phyloP scores from a whole-genome alignment of 2,797 vertebrate species.

The Enteromius radiatus region DNA sequence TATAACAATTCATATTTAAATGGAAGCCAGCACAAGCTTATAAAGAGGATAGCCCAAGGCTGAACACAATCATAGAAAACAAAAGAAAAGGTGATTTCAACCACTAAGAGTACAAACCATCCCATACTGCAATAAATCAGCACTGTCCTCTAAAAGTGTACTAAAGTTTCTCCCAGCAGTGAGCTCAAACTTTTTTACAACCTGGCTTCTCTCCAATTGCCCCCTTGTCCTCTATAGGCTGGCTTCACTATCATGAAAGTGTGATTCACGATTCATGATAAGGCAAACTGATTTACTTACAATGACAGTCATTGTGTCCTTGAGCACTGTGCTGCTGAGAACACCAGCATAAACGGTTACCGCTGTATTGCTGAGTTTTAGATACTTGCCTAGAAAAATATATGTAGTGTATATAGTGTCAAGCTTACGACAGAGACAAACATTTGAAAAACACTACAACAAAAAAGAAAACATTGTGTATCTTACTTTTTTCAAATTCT shows the following conservation, averaged over 20 bases:
- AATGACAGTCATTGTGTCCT: constrained; percentile 41
- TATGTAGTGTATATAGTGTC: not conserved
- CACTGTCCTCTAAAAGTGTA: constrained; percentile 34
- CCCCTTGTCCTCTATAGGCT: constrained; percentile 50
- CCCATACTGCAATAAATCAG: constrained; percentile 44
- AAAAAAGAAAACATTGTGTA: too few relatives aligned
- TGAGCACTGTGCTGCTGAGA: constrained; percentile 16
- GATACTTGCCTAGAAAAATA: not conserved
- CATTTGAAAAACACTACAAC: too few relatives aligned
- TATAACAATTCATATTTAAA: constrained; percentile 22
- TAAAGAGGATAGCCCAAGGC: constrained; percentile 11
- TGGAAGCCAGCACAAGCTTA: not conserved
- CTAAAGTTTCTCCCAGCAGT: constrained; percentile 47
- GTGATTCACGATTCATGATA: constrained; percentile 62
- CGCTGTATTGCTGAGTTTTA: not conserved
- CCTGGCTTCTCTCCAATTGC: constrained; percentile 49
- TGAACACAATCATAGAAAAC: constrained; percentile 23
- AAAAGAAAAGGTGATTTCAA: constrained; percentile 39
- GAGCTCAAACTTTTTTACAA: constrained; percentile 51
- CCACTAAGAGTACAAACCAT: constrained; percentile 46
- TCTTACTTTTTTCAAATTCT: too few relatives aligned
- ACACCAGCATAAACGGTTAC: constrained; percentile 5
- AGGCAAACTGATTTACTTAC: constrained; percentile 49
- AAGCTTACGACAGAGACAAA: not conserved
- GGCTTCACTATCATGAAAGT: constrained; percentile 53